Percentiles rank a stretch among this genome's conserved stretches.
Evolutionary conservation across 2,888 invertebrate genomes (phyloP).

Genomic region (Taenaris catops): DNA sequence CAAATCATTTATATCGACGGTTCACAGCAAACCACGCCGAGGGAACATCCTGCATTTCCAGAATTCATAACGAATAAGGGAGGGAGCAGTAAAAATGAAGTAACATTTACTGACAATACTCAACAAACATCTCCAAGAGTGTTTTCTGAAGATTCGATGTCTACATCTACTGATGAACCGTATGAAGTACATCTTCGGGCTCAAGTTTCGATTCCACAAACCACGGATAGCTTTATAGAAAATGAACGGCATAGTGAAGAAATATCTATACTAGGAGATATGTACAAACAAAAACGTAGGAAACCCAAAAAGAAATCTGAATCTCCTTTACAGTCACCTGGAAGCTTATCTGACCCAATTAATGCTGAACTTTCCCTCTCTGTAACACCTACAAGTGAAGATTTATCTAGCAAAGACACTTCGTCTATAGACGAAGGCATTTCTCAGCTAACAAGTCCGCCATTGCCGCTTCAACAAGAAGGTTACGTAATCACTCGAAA

Average conservation of each 20-base stretch:
- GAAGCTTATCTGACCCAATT: slow-evolving; percentile 70
- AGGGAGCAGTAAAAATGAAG: slow-evolving; percentile 10
- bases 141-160: slow-evolving; percentile 69
- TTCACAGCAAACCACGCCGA: slow-evolving; percentile 46
- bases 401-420: slow-evolving; percentile 54
- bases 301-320: slow-evolving; percentile 62
- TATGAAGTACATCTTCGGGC: slow-evolving; percentile 82
- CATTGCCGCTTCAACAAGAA: slow-evolving; percentile 33
- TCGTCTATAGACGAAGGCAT: slow-evolving; percentile 73
- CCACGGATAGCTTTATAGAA: slow-evolving; percentile 55
- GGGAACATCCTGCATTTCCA: slow-evolving; percentile 17
- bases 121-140: slow-evolving; percentile 81
- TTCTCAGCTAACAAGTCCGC: slow-evolving; percentile 54
- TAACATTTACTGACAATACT: slow-evolving; percentile 31
- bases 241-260: slow-evolving; percentile 53
- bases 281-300: slow-evolving; percentile 57
- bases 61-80: slow-evolving; percentile 5
- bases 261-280: slow-evolving; percentile 46
- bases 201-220: slow-evolving; percentile 75
- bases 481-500: slow-evolving; percentile 33
- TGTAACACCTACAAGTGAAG: slow-evolving; percentile 65
- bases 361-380: slow-evolving; percentile 70
- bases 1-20: slow-evolving; percentile 40
- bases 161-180: slow-evolving; percentile 74
- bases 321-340: slow-evolving; percentile 56